Conservation (phyloP, 2,888 invertebrate genomes). For the Diarsia mendica region DNA sequence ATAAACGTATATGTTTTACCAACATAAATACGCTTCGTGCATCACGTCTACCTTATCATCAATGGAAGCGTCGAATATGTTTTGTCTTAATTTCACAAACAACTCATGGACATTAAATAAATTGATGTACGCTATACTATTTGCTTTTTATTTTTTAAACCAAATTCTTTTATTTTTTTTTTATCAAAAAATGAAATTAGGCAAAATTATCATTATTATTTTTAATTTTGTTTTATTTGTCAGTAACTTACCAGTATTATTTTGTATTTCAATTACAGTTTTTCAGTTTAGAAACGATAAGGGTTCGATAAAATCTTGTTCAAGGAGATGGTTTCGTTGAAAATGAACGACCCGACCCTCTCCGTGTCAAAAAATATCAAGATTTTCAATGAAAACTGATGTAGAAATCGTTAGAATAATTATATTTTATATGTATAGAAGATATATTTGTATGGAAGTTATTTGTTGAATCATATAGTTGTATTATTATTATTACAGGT, state of each 20-base stretch:
- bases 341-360: constrained; percentile 58
- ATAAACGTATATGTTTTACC: constrained; percentile 34
- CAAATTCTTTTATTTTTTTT: constrained; percentile 19
- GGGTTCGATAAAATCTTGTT: constrained; percentile 86
- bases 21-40: constrained; percentile 40
- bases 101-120: constrained; percentile 51
- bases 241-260: constrained; percentile 68
- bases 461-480: constrained; percentile 67
- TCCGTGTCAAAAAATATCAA: constrained; percentile 70
- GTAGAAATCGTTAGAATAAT: constrained; percentile 59
- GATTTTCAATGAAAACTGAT: constrained; percentile 71
- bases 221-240: constrained; percentile 50
- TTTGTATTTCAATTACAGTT: constrained; percentile 84
- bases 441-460: constrained; percentile 67
- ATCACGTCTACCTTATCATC: constrained; percentile 40
- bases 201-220: constrained; percentile 7
- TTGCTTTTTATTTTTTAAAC: constrained; percentile 58
- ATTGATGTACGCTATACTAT: constrained; percentile 42
- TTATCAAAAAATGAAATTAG: constrained; percentile 6
- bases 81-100: constrained; percentile 37
- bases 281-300: constrained; percentile 88
- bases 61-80: constrained; percentile 25
- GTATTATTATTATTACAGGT: constrained; percentile 64
- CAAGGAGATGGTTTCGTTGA: constrained; percentile 78
- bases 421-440: constrained; percentile 62